These are phyloP conservation scores for Falco naumanni DNA, from an alignment of 2,797 vertebrate species.

Conservation along the genomic window DNA sequence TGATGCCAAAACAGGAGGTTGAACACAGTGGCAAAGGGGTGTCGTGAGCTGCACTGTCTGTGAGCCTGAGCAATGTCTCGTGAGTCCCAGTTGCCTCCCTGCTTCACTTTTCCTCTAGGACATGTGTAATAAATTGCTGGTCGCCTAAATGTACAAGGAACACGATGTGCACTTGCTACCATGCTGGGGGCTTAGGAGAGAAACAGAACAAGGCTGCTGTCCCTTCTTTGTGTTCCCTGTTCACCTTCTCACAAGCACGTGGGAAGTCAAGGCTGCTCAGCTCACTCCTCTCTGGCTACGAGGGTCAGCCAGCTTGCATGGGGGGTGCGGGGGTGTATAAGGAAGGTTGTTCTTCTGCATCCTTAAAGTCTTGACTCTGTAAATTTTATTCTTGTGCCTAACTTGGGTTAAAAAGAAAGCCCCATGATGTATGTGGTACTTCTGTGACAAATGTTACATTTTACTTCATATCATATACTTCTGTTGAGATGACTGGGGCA, in stretches of 20 bases:
- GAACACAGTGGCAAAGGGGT: neutral
- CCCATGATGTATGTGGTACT: neutral
- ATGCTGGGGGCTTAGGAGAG: fast-evolving
- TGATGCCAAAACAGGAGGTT: neutral
- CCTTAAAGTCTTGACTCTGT: neutral
- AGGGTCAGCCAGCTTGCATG: neutral
- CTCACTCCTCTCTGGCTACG: neutral
- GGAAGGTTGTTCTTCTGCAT: neutral
- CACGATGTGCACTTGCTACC: neutral
- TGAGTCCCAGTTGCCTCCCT: neutral
- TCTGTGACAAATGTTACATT: conserved; percentile 18
- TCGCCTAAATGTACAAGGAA: neutral
- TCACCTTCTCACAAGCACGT: neutral
- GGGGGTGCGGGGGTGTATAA: no score
- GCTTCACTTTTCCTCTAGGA: neutral
- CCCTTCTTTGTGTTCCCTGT: neutral
- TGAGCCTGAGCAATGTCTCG: neutral
- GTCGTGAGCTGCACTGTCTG: neutral
- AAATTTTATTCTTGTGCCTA: neutral
- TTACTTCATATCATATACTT: conserved; percentile 11
- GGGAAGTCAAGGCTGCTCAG: neutral
- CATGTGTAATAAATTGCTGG: fast-evolving
- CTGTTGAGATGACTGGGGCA: conserved; percentile 18
- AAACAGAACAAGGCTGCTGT: neutral
- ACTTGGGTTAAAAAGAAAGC: conserved; percentile 26